A percentile compares a stretch with the other conserved stretches of the same genome.
These are phyloP conservation scores for Agonopterix arenella DNA, from an alignment of 2,888 invertebrate species.

Conservation along the genomic window DNA sequence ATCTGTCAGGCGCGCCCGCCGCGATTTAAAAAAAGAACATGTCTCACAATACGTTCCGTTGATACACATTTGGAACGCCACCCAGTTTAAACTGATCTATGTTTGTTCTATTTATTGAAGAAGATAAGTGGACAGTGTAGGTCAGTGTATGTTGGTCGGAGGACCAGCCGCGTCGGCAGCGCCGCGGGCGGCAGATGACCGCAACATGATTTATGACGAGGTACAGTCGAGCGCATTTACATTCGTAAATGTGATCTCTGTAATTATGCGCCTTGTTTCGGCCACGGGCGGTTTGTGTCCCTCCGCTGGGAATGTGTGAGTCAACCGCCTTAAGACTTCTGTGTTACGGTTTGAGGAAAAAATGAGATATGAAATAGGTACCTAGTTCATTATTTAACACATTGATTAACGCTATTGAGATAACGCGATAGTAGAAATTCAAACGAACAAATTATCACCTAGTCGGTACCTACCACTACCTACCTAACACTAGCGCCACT, in stretches of 20 bases:
- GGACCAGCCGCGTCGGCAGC: conserved; percentile 41
- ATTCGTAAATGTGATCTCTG: conserved; percentile 68
- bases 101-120: background rate
- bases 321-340: conserved; percentile 34
- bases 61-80: conserved; percentile 48
- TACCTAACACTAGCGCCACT: too few species aligned
- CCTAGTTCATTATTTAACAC: too few species aligned
- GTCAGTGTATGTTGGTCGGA: conserved; percentile 19
- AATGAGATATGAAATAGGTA: background rate
- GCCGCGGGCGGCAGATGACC: conserved; percentile 74
- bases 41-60: conserved; percentile 45
- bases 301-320: conserved; percentile 21
- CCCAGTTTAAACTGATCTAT: conserved; percentile 19
- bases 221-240: conserved; percentile 54
- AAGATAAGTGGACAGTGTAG: conserved; percentile 4
- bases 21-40: conserved; percentile 65
- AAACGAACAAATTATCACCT: too few species aligned
- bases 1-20: conserved; percentile 64
- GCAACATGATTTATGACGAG: conserved; percentile 65
- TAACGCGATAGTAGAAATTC: too few species aligned
- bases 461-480: too few species aligned
- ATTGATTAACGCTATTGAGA: too few species aligned
- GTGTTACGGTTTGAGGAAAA: conserved; percentile 29
- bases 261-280: conserved; percentile 65
- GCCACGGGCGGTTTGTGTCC: conserved; percentile 44